Evolutionary conservation across 1,140 invertebrate genomes (phyloP), one percentile per base, ranked within the genome.

Genomic region (Drosophila oshimai): DNA sequence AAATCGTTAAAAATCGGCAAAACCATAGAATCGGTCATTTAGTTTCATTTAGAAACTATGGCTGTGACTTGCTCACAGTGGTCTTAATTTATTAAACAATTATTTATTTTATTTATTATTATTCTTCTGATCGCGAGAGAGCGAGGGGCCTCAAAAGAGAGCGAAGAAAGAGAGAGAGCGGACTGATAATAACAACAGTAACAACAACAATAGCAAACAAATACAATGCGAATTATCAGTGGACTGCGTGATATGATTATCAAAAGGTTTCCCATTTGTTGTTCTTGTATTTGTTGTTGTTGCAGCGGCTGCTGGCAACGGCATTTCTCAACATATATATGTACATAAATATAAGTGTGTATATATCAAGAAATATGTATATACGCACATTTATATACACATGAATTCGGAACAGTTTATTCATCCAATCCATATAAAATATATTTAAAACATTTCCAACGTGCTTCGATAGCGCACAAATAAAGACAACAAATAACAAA

Each of bases 191-290:
- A 74, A 51, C 51, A 47, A 20, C 17, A 41, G 31, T 41, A 69
- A 71, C 62, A 50, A 50, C 73, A 42, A 46, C 50, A 71, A 64
- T 13, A 62, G 26, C 49, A 75, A 76, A 53, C 69, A 72, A 83
- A 86, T 80, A 86, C 81, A 86, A 86, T 86, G 60, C 75, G 81
- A 86, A 80, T 87, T 86, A 86, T 86, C 80, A 86, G 80, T 74
- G 80, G 51, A 80, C 80, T 79, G 71, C 80, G 80, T 86, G 80
- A 86, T 86, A 87, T 86, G 80, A 86, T 80, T 86, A 84, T 84
- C 80, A 84, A 84, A 75, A 84, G 75, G 80, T 80, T 79, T 74
- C 64, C 51, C 51, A 50, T 51, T 53, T 13, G 24, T 72, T 55
- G 51, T 60, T 58, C 50, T 71, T 75, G 24, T 60, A 74, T 39